Percentiles rank a stretch among this genome's conserved stretches.
phyloP scores from a whole-genome alignment of 2,888 invertebrate species.

The Heliconius erato region DNA sequence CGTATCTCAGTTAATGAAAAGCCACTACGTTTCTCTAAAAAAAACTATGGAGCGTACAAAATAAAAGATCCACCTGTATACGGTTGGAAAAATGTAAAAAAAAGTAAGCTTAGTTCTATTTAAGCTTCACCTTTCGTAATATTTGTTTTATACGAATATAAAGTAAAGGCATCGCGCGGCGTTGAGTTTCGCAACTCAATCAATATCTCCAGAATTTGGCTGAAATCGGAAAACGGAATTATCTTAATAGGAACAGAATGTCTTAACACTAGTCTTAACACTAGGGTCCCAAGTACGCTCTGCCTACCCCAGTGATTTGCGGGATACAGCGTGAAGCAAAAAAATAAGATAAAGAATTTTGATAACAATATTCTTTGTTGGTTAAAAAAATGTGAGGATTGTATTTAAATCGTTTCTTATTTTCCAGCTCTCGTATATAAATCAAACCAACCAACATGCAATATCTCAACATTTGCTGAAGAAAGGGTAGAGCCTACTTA shows the following conservation, averaged over 20 bases:
- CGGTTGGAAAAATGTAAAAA: neutral
- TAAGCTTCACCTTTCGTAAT: too few relatives aligned
- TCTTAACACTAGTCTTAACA: neutral
- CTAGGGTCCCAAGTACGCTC: neutral
- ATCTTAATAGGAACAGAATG: neutral
- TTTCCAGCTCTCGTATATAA: too few relatives aligned
- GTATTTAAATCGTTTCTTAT: too few relatives aligned
- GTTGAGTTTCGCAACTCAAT: neutral
- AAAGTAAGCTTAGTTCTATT: too few relatives aligned
- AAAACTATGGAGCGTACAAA: neutral
- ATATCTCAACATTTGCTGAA: too few relatives aligned
- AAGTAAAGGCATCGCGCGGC: neutral
- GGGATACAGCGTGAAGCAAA: neutral
- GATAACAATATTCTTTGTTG: too few relatives aligned
- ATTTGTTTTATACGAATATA: too few relatives aligned
- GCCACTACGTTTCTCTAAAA: neutral
- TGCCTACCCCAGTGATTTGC: neutral
- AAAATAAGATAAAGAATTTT: too few relatives aligned
- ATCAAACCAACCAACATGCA: too few relatives aligned
- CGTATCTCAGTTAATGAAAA: conserved; percentile 9
- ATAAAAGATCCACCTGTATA: conserved; percentile 12
- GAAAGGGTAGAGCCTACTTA: too few relatives aligned
- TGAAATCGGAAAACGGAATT: neutral
- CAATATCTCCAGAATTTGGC: neutral
- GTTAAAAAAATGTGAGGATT: too few relatives aligned